These are phyloP conservation scores for Anabas testudineus DNA, from an alignment of 2,797 vertebrate species.

Conservation along the genomic window DNA sequence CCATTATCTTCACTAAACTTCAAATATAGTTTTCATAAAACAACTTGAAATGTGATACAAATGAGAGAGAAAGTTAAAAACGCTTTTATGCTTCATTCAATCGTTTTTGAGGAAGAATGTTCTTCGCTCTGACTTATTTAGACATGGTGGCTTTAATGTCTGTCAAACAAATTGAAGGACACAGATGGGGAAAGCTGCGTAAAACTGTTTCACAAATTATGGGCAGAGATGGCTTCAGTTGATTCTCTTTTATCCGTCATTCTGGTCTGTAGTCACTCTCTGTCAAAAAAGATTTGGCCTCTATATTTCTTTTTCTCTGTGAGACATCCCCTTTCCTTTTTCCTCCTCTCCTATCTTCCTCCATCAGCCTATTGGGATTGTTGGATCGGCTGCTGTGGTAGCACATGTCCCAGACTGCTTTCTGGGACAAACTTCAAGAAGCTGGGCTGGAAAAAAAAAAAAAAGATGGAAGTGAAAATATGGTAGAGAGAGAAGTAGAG, in stretches of 20 bases:
- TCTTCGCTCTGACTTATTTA: constrained; percentile 60
- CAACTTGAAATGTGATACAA: constrained; percentile 27
- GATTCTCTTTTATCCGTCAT: constrained; percentile 60
- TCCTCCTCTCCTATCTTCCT: constrained; percentile 54
- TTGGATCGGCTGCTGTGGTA: constrained; percentile 70
- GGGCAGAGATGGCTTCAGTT: constrained; percentile 53
- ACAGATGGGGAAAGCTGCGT: constrained; percentile 60
- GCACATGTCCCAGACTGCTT: constrained; percentile 76
- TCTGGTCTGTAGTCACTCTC: constrained; percentile 66
- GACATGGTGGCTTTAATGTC: constrained; percentile 60
- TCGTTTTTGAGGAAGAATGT: constrained; percentile 18
- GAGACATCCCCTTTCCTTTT: constrained; percentile 48
- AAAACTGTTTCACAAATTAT: constrained; percentile 74
- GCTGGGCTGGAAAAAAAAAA: constrained; percentile 42
- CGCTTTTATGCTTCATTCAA: constrained; percentile 21
- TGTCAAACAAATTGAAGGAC: constrained; percentile 72
- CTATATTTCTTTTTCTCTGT: constrained; percentile 48
- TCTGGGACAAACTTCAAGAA: constrained; percentile 83
- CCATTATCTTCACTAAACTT: background rate
- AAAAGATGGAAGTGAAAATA: constrained; percentile 58
- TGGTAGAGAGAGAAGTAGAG: constrained; percentile 53
- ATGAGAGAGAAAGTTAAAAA: constrained; percentile 27
- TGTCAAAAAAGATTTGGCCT: constrained; percentile 67
- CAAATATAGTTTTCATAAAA: background rate
- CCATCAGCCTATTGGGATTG: constrained; percentile 68